Base-by-base conservation (phyloP, 1,140 invertebrate genomes). In the Drosophila suzukii region DNA sequence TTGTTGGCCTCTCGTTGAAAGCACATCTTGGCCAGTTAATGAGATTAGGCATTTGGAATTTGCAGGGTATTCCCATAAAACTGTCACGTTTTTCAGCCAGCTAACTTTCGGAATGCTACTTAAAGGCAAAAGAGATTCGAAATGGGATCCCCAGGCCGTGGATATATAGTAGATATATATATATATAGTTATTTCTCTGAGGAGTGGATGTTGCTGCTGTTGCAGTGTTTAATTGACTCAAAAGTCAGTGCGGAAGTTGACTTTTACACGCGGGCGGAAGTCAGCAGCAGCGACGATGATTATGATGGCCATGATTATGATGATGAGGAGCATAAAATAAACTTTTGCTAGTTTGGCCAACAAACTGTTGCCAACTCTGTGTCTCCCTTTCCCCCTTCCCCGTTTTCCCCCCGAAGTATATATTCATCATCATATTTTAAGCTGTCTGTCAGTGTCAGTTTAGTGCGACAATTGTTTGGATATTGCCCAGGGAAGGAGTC, bases 391-490 rank as follows among this genome's bases (percentile, higher is more conserved):
- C 17, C 38, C 13, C 41, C 11, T 34, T n/a, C 6, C 17, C 50
- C 38, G 30, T 20, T n/a, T 13, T 51, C 13, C 24, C 53, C 32
- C 2, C 34, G 3, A 49, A 80, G 57, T 79, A 62, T 80, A 34
- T 34, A 34, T 34, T 34, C 32, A 34, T 51, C 72, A 72, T 81
- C 78, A 81, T 76, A 76, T 76, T 65, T 76, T 66, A 81, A 68
- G 72, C 71, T 75, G 73, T 66, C 63, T 68, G 56, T 77, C 51
- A 78, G 74, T 77, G 72, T 76, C 66, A 80, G 78, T 76, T 80
- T 71, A 65, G 78, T 81, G 78, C 78, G 79, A 78, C 74, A 81
- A 81, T 82, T 81, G 79, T 82, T 82, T 78, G 75, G 73, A 82
- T 82, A 67, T 81, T 51, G 59, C 61, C 60, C 36, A 51, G 59